These are phyloP conservation scores for Merluccius polli DNA, from an alignment of 2,797 vertebrate genomes.

Conservation along the genomic window DNA sequence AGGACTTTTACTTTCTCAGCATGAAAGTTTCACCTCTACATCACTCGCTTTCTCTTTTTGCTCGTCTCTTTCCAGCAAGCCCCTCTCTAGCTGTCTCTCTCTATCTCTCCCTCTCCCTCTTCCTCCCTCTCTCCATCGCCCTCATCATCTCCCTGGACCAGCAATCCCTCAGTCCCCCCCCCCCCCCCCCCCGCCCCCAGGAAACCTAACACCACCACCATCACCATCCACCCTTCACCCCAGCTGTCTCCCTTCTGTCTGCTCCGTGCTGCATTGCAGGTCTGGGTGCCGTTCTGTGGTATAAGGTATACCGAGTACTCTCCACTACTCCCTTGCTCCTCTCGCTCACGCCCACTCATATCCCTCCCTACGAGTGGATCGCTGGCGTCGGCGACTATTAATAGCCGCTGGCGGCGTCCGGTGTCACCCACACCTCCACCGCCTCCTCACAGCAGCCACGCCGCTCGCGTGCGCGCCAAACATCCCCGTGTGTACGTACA, in stretches of 20 bases:
- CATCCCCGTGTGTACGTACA: neutral
- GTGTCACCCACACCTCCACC: constrained; percentile 53
- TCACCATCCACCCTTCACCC: neutral
- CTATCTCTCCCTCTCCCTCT: neutral
- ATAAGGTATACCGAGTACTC: neutral
- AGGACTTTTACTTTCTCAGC: neutral
- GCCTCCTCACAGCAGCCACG: constrained; percentile 27
- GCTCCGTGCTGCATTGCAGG: neutral
- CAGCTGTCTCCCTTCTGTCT: neutral
- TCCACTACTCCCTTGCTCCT: neutral
- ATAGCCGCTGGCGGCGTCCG: constrained; percentile 56
- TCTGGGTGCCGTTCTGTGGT: neutral
- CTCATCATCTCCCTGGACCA: neutral
- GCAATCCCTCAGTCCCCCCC: neutral
- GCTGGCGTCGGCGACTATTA: constrained; percentile 56
- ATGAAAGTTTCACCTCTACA: neutral
- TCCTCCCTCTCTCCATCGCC: no score
- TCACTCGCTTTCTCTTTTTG: neutral
- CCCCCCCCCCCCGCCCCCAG: no score
- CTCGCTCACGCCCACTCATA: constrained; percentile 2
- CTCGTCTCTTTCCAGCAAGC: no score
- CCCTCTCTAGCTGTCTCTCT: no score
- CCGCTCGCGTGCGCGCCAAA: constrained; percentile 14
- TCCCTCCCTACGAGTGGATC: constrained; percentile 49
- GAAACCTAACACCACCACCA: neutral